Conservation (phyloP, 2,888 invertebrate genomes). For the Holacanthella duospinosa region DNA sequence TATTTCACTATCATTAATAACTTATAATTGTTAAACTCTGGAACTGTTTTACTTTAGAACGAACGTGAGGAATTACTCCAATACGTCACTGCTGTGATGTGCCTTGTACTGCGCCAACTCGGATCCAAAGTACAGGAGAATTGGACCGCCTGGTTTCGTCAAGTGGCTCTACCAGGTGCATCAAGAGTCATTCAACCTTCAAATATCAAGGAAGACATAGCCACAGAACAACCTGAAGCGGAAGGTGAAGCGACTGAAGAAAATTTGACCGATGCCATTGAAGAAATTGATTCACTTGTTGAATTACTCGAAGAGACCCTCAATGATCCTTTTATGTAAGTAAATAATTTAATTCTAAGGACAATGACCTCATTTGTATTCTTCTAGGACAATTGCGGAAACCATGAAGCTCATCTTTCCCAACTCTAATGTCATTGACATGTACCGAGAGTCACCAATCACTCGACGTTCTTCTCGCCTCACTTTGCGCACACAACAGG, state of each 20-base stretch:
- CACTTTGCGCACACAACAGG: neutral
- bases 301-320: neutral
- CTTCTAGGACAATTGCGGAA: neutral
- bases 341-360: too few species aligned
- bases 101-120: constrained; percentile 24
- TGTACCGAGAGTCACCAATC: neutral
- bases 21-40: too few species aligned
- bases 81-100: constrained; percentile 28
- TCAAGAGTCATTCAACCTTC: neutral
- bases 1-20: too few species aligned
- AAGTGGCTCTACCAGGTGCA: constrained; percentile 10
- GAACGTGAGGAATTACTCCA: constrained; percentile 27
- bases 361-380: neutral
- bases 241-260: neutral
- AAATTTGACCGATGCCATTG: neutral
- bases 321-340: neutral
- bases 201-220: neutral
- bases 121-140: constrained; percentile 23
- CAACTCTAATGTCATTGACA: neutral
- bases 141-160: constrained; percentile 25
- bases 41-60: constrained; percentile 12
- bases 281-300: neutral
- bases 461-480: neutral
- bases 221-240: neutral
- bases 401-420: neutral